Conservation (phyloP, 30 jellyfish, hydroid and myxozoan species). For the Cassiopea xamachana region DNA sequence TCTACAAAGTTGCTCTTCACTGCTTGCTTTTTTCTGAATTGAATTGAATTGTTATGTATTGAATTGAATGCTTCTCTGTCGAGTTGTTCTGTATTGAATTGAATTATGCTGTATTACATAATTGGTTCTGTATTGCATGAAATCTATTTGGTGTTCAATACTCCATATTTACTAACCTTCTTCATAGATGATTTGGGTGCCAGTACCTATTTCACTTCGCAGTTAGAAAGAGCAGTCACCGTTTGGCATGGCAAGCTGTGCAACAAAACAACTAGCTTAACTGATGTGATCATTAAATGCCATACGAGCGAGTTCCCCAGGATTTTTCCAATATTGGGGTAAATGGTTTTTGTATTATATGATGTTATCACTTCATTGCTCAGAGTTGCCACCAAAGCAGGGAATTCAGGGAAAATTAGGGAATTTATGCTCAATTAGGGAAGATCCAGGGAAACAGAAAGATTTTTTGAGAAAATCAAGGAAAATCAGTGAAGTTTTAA, state of each 20-base stretch:
- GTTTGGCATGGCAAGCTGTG: slow-evolving; percentile 44
- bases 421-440: not conserved
- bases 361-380: not conserved
- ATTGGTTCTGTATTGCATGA: too few species aligned
- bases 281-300: slow-evolving; percentile 36
- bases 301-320: slow-evolving; percentile 6
- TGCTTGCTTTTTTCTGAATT: too few species aligned
- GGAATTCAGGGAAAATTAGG: not conserved
- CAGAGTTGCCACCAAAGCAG: not conserved
- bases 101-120: too few species aligned
- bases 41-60: too few species aligned
- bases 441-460: too few species aligned
- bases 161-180: too few species aligned
- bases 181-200: not conserved
- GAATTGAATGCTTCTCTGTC: too few species aligned
- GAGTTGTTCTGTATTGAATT: too few species aligned
- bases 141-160: too few species aligned
- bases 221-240: slow-evolving; percentile 6
- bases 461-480: too few species aligned
- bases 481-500: too few species aligned
- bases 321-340: slow-evolving; percentile 17
- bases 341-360: not conserved
- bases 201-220: not conserved
- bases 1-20: too few species aligned
- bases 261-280: slow-evolving; percentile 8